Conservation (phyloP, 2,113 vertebrate species). For the Clarias gariepinus region DNA sequence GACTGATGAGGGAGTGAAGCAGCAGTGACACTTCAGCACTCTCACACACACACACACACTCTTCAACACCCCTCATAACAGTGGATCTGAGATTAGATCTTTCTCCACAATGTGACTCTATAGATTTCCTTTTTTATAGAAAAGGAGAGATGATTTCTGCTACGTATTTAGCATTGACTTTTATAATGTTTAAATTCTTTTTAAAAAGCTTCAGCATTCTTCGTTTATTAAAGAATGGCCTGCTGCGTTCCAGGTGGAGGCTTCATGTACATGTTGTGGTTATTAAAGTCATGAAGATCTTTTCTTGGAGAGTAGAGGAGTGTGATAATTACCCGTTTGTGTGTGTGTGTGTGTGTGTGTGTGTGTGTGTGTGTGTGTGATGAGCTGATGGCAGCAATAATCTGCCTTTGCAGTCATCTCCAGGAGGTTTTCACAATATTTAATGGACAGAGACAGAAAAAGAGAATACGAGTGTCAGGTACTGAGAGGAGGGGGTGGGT, state of each 20-base stretch:
- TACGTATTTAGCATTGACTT: neutral
- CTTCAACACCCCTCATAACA: neutral
- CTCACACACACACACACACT: neutral
- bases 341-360: slow-evolving; percentile 3
- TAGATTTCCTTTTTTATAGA: neutral
- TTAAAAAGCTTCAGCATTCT: neutral
- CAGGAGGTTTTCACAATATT: neutral
- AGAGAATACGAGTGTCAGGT: neutral
- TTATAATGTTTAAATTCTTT: neutral
- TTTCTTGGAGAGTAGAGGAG: neutral
- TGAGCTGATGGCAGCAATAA: neutral
- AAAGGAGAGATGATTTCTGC: neutral
- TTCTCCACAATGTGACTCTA: too few species aligned
- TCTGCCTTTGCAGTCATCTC: neutral
- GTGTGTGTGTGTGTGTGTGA: neutral
- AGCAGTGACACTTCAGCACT: slow-evolving; percentile 34
- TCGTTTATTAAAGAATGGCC: neutral
- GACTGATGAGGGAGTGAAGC: slow-evolving; percentile 29
- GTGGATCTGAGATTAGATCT: neutral
- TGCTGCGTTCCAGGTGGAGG: neutral
- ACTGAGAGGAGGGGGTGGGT: neutral
- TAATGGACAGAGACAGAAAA: neutral
- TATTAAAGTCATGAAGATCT: neutral
- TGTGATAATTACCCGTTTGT: neutral
- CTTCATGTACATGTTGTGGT: neutral